Percentiles rank a stretch among this genome's conserved stretches.
Conservation (phyloP, 2,888 invertebrate genomes). For the Cryptus viduatorius region DNA sequence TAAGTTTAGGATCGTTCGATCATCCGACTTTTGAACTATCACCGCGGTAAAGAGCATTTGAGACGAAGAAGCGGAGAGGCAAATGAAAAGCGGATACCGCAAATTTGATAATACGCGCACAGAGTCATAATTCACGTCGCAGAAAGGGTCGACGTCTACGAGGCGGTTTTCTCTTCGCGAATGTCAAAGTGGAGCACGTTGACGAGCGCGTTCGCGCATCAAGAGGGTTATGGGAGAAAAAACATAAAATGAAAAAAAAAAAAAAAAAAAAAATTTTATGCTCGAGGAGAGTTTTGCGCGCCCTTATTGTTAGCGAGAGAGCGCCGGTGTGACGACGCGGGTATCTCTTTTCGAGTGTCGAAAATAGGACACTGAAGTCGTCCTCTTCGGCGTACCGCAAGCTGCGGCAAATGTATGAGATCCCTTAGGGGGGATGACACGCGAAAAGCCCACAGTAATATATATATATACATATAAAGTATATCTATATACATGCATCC, state of each 20-base stretch:
- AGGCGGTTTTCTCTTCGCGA: constrained; percentile 11
- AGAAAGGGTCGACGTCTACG: constrained; percentile 22
- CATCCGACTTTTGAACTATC: background rate
- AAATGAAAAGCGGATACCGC: background rate
- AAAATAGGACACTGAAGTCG: constrained; percentile 37
- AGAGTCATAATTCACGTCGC: constrained; percentile 45
- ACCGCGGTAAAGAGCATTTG: background rate
- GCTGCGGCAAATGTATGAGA: constrained; percentile 2
- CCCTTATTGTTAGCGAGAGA: constrained; percentile 26
- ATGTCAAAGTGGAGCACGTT: constrained; percentile 46
- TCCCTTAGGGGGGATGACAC: constrained; percentile 3
- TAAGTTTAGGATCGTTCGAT: background rate
- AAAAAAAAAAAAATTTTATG: constrained; percentile 28
- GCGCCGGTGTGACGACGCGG: constrained; percentile 31
- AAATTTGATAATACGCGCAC: constrained; percentile 24
- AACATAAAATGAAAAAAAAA: background rate
- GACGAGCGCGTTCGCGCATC: background rate
- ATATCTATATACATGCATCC: constrained; percentile 8
- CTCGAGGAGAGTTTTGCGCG: constrained; percentile 2
- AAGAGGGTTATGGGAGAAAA: background rate
- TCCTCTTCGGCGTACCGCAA: constrained; percentile 8
- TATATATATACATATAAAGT: background rate
- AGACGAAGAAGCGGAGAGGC: background rate
- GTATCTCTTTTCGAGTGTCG: constrained; percentile 46
- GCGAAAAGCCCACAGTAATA: background rate